Evolutionary conservation across 2,888 invertebrate species (phyloP).

Genomic region (Drosophila borealis): DNA sequence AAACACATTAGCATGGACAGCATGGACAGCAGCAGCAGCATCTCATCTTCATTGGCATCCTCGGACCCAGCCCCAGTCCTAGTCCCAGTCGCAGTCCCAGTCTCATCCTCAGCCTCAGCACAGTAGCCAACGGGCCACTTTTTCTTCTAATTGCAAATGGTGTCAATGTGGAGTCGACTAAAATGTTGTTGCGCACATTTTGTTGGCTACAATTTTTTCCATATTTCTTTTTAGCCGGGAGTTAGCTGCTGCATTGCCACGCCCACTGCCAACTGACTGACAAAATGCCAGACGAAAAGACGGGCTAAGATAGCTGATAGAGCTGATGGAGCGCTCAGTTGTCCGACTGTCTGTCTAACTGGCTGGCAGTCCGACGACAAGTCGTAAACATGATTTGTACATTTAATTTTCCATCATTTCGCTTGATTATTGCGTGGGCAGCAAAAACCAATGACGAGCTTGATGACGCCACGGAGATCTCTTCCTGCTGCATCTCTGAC

Average conservation of each 20-base stretch:
- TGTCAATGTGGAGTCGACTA: slow-evolving; percentile 62
- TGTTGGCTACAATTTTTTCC: slow-evolving; percentile 28
- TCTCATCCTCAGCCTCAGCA: slow-evolving; percentile 13
- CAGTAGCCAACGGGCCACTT: slow-evolving; percentile 74
- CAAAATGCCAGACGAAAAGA: slow-evolving; percentile 22
- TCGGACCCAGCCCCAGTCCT: slow-evolving; percentile 4
- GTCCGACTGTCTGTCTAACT: slow-evolving; percentile 9
- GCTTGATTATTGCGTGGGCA: slow-evolving; percentile 69
- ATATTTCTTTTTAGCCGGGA: slow-evolving; percentile 9
- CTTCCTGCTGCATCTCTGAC: slow-evolving; percentile 42
- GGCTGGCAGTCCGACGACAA: slow-evolving; percentile 59
- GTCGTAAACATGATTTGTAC: slow-evolving; percentile 78
- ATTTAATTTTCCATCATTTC: slow-evolving; percentile 75
- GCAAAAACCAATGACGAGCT: slow-evolving; percentile 41
- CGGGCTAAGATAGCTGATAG: slow-evolving; percentile 33
- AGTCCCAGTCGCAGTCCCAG: neutral
- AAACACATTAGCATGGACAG: slow-evolving; percentile 46
- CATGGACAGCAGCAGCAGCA: slow-evolving; percentile 8
- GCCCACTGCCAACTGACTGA: slow-evolving; percentile 56
- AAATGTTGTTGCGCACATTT: slow-evolving; percentile 32
- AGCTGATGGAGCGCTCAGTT: slow-evolving; percentile 43
- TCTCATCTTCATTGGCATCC: slow-evolving; percentile 41
- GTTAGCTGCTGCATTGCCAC: slow-evolving; percentile 51
- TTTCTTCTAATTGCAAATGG: slow-evolving; percentile 77
- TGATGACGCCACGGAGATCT: slow-evolving; percentile 37